Evolutionary conservation across 2,797 vertebrate species (phyloP), one percentile per base, ranked within the genome.

Genomic region (Arctocebus calabarensis): DNA sequence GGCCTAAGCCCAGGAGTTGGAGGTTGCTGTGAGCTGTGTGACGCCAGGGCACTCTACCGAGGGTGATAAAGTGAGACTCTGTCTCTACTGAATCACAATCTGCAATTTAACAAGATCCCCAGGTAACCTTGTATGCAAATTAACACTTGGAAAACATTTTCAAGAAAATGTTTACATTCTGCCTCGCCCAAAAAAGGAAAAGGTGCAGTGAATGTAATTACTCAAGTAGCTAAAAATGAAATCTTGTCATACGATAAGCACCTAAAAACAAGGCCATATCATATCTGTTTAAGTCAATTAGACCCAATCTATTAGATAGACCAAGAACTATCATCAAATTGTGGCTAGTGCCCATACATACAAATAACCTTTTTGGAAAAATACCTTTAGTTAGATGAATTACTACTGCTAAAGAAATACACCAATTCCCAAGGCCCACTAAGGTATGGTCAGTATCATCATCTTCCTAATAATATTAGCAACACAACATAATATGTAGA

Each of bases 101-200:
- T 90, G 61, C 57, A 34, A 8, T 62, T 75, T 82, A 85, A 85
- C 22, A 95, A 79, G 61, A 88, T 66, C 22, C 34, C 66, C n/a
- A 45, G 55, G 20, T 93, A 62, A 91, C 61, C 78, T 82, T 48
- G 25, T 73, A 82, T 45, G 79, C n/a, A 95, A 7, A 82, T 73
- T 82, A 93, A 93, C 68, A 91, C 84, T 43, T 79, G 14, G 79
- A 66, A 95, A 90, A 19, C 43, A 75, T 94, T 87, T 81, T 93
- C 55, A 94, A 55, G 22, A 88, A 95, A 77, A 85, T 48, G 13
- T 84, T 94, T 77, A 19, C 90, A 40, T 64, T 81, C 45, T 91
- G 27, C 37, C 55, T 82, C 82, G 12, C 59, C 64, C 27, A 66
- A 48, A 43, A 84, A 57, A 77, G 8, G 12, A 86, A 91, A 96